Evolutionary conservation across 2,888 invertebrate species (phyloP).

Genomic region (Orthosia gracilis): DNA sequence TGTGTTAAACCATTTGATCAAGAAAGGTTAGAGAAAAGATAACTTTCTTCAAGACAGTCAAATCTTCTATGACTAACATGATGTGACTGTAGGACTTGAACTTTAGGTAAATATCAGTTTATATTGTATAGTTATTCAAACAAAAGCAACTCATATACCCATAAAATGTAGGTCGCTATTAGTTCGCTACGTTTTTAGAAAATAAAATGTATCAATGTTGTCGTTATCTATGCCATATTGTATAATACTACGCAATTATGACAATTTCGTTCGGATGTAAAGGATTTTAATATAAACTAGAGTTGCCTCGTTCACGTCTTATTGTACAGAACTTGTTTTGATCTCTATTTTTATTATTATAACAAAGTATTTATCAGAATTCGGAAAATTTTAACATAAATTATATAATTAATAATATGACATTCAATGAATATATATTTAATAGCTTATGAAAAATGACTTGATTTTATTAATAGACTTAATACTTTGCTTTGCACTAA

Average conservation of each 20-base stretch:
- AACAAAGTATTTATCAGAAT: conserved; percentile 48
- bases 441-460: conserved; percentile 41
- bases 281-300: conserved; percentile 22
- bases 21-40: neutral
- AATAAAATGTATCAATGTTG: conserved; percentile 14
- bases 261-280: conserved; percentile 12
- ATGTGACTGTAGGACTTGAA: neutral
- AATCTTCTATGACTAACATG: neutral
- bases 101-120: neutral
- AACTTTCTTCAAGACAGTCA: neutral
- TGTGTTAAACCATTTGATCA: neutral
- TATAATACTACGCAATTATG: conserved; percentile 8
- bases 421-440: conserved; percentile 37
- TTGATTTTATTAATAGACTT: conserved; percentile 38
- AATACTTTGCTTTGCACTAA: conserved; percentile 41
- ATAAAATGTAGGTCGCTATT: neutral
- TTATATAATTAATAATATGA: conserved; percentile 27
- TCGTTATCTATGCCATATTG: conserved; percentile 24
- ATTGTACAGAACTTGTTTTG: conserved; percentile 59
- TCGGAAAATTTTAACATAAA: conserved; percentile 25
- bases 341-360: conserved; percentile 55
- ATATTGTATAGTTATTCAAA: neutral
- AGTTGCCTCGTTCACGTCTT: conserved; percentile 28
- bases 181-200: neutral
- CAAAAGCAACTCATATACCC: neutral